Evolutionary conservation across 1,140 invertebrate genomes (phyloP).

Genomic region (Dysdera silvatica): DNA sequence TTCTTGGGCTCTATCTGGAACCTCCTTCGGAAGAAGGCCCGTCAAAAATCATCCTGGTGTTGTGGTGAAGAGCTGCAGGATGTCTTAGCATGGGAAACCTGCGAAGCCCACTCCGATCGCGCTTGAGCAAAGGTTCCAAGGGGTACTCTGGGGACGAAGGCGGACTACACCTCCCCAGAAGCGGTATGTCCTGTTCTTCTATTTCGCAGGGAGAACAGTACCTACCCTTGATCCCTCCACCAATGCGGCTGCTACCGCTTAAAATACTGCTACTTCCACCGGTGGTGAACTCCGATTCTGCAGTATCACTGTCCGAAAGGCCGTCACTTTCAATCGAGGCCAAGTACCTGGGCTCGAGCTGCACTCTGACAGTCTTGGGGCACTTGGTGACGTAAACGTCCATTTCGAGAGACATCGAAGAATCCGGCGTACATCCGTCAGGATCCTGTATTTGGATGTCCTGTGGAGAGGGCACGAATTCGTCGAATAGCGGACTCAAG

Average conservation of each 20-base stretch:
- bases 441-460: conserved; percentile 34
- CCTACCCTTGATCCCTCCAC: background rate
- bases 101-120: conserved; percentile 19
- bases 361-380: conserved; percentile 15
- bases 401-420: conserved; percentile 9
- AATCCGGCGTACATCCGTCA: conserved; percentile 33
- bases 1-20: conserved; percentile 15
- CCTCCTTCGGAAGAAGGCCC: conserved; percentile 25
- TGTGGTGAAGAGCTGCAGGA: conserved; percentile 13
- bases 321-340: conserved; percentile 38
- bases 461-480: conserved; percentile 32
- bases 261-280: background rate
- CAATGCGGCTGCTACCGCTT: background rate
- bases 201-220: conserved; percentile 7
- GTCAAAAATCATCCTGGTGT: conserved; percentile 24
- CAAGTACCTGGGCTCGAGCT: conserved; percentile 27
- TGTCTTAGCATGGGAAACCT: conserved; percentile 25
- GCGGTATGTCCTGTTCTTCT: conserved; percentile 23
- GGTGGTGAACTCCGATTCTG: conserved; percentile 3
- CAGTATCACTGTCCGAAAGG: conserved; percentile 31
- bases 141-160: conserved; percentile 28
- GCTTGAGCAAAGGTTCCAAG: conserved; percentile 27
- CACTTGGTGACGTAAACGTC: conserved; percentile 23
- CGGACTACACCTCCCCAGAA: conserved; percentile 30
- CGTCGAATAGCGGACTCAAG: conserved; percentile 29